Percentiles rank a stretch among this genome's conserved stretches.
Conservation (phyloP, 2,888 invertebrate genomes). For the Dynastes grantii region DNA sequence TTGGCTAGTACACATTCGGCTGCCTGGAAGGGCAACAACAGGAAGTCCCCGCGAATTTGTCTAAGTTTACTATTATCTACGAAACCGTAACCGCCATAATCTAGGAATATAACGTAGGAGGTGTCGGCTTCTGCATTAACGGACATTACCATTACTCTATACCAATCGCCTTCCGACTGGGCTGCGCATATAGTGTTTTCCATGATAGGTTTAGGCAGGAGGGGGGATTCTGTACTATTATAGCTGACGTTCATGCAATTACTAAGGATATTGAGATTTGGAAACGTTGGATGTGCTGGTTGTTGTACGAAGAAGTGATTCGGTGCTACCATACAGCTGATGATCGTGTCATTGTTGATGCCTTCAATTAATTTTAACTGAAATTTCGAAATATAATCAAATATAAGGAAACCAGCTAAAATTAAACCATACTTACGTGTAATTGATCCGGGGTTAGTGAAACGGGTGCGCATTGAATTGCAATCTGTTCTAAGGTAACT, state of each 20-base stretch:
- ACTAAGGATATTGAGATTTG: conserved; percentile 85
- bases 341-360: conserved; percentile 92
- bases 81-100: conserved; percentile 94
- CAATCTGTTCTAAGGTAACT: conserved; percentile 80
- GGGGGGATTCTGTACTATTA: conserved; percentile 83
- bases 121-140: conserved; percentile 80
- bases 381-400: conserved; percentile 57
- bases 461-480: conserved; percentile 66
- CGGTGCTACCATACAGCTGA: conserved; percentile 89
- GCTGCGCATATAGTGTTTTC: conserved; percentile 93
- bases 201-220: conserved; percentile 80
- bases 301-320: conserved; percentile 96
- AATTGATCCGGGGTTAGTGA: conserved; percentile 65
- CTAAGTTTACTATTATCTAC: conserved; percentile 85
- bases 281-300: conserved; percentile 95
- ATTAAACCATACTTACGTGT: conserved; percentile 63
- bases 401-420: conserved; percentile 46
- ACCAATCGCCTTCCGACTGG: conserved; percentile 90
- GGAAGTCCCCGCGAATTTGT: conserved; percentile 95
- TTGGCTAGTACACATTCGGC: conserved; percentile 95
- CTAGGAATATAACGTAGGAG: conserved; percentile 90
- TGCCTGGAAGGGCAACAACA: conserved; percentile 97
- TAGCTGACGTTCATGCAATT: conserved; percentile 89
- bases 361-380: conserved; percentile 91
- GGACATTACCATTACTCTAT: conserved; percentile 83